Conservation (phyloP, 2,797 vertebrate genomes). For the Micropoecilia bifurca region DNA sequence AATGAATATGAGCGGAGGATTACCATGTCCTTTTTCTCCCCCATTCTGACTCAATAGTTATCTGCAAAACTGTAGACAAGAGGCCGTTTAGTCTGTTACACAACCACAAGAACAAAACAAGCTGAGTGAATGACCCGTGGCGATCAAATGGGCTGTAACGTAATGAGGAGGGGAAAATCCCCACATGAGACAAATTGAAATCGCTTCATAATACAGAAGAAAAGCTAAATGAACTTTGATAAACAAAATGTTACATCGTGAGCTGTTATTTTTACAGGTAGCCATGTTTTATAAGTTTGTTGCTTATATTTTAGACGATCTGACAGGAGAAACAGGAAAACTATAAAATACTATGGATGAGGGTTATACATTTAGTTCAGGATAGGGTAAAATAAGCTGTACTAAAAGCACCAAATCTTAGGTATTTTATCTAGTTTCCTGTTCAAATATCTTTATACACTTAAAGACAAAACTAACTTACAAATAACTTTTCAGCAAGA, state of each 20-base stretch:
- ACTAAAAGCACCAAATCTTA: no score
- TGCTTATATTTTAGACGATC: not conserved
- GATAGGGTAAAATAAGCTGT: not conserved
- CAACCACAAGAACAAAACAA: slow-evolving; percentile 51
- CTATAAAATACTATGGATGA: not conserved
- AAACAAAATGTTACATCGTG: not conserved
- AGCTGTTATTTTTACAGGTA: not conserved
- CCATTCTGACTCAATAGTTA: slow-evolving; percentile 39
- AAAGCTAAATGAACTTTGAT: not conserved
- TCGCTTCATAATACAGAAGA: slow-evolving; percentile 42
- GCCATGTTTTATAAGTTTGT: not conserved
- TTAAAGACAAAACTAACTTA: no score
- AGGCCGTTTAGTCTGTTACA: slow-evolving; percentile 48
- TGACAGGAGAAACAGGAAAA: not conserved
- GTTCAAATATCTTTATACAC: no score
- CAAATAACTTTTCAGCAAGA: no score
- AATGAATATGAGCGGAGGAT: slow-evolving; percentile 1
- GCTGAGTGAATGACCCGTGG: slow-evolving; percentile 31
- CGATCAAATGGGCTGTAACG: slow-evolving; percentile 45
- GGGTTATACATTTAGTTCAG: not conserved
- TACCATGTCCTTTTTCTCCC: slow-evolving; percentile 33
- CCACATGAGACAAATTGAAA: slow-evolving; percentile 51
- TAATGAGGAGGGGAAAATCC: slow-evolving; percentile 4
- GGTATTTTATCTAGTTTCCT: no score
- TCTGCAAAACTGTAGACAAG: slow-evolving; percentile 43